phyloP scores from a whole-genome alignment of 2,888 invertebrate species.

The Piscicola geometra region DNA sequence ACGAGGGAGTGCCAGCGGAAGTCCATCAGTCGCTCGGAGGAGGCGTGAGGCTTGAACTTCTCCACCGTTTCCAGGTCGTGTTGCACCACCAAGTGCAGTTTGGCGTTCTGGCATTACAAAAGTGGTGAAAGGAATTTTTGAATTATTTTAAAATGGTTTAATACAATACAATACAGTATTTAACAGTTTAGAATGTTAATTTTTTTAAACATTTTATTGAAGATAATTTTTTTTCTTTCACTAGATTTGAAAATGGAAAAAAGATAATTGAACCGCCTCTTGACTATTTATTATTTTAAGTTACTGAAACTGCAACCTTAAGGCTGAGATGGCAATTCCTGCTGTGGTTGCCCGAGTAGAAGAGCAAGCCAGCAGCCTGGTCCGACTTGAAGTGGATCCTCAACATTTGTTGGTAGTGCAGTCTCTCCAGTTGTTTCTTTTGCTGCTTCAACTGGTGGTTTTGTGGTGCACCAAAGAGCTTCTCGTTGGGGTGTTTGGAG shows the following conservation, averaged over 20 bases:
- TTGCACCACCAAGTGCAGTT: conserved; percentile 28
- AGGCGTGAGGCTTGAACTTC: conserved; percentile 30
- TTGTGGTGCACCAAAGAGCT: background rate
- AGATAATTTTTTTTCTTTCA: background rate
- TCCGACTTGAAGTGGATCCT: conserved; percentile 48
- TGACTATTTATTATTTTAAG: too few relatives aligned
- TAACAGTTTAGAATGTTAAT: background rate
- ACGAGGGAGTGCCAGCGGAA: conserved; percentile 33
- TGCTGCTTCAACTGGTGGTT: background rate
- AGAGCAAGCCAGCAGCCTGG: conserved; percentile 49
- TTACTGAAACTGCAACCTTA: too few relatives aligned
- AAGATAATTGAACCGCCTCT: too few relatives aligned
- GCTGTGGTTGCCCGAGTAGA: conserved; percentile 47
- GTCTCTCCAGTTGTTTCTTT: background rate
- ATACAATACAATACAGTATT: background rate
- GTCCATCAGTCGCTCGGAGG: conserved; percentile 13
- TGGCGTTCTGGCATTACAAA: conserved; percentile 13
- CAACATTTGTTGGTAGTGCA: conserved; percentile 35
- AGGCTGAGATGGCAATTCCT: conserved; percentile 47
- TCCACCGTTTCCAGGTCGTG: conserved; percentile 24
- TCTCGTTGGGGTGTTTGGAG: too few relatives aligned
- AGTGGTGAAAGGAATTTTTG: background rate
- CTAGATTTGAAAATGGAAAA: too few relatives aligned
- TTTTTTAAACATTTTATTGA: too few relatives aligned
- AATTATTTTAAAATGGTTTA: background rate